Base-by-base conservation (phyloP, 2,888 invertebrate genomes). In the Omphaloscelis lunosa region DNA sequence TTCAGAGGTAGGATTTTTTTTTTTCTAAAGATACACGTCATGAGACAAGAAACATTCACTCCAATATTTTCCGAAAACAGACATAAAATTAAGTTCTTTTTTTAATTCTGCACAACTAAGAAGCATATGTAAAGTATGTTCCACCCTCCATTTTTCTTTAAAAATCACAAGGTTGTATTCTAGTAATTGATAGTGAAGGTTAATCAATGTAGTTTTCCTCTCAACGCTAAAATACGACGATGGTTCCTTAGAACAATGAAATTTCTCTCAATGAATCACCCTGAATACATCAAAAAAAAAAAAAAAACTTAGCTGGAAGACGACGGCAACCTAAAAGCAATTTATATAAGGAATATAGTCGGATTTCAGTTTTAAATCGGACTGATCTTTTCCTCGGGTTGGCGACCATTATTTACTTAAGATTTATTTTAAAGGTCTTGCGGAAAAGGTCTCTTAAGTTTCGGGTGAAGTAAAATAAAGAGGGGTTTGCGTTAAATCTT, bases 271-370 rank as follows among this genome's bases (percentile, higher is more conserved):
- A 72, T 65, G 34, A 66, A 53, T 79, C 65, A 59, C 11, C 0
- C 27, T 29, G 59, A 74, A 66, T n/a, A n/a, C n/a, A n/a, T n/a
- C n/a, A n/a, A n/a, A n/a, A n/a, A n/a, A n/a, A 86, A 68, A 56
- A 72, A 77, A 65, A 59, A 74, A 80, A 65, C 69, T 58, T 69
- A 20, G 11, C n/a, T 71, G 48, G 65, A 74, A 51, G 75, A 68
- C 72, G 27, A 29, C 27, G 61, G 59, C 70, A 45, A 73, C 75
- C 59, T 69, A 63, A 79, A 72, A 82, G 65, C 76, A 82, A 86
- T 86, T 80, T 88, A 81, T 68, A 72, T 71, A 76, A 82, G 48
- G 77, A 75, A 77, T 77, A 78, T 65, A 84, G 82, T 88, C 73
- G 72, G 81, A 80, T 84, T 82, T 70, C 41, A 70, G 71, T 79